Percentiles rank a stretch among this genome's conserved stretches.
phyloP scores from a whole-genome alignment of 2,888 invertebrate species.

The Autographa gamma region DNA sequence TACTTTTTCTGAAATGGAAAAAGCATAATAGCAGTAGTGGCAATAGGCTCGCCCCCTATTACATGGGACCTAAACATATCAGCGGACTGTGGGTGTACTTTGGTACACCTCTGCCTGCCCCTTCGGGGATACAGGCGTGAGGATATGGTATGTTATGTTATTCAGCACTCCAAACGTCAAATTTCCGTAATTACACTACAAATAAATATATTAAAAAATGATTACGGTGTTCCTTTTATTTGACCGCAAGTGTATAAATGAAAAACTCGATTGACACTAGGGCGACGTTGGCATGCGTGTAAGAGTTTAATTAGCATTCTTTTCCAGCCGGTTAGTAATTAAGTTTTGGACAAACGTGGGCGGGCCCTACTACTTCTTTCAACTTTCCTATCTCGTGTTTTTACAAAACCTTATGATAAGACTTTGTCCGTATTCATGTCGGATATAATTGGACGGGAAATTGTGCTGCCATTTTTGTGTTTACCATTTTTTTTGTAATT shows the following conservation, averaged over 20 bases:
- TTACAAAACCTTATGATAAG: constrained; percentile 33
- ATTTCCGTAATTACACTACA: too few species aligned
- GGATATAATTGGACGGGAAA: constrained; percentile 25
- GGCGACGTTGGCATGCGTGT: constrained; percentile 59
- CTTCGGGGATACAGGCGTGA: too few species aligned
- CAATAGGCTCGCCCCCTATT: too few species aligned
- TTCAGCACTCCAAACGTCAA: too few species aligned
- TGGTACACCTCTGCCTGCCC: too few species aligned
- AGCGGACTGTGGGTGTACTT: too few species aligned
- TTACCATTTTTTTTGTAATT: background rate
- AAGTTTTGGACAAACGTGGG: constrained; percentile 55
- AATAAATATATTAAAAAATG: background rate
- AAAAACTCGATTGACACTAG: constrained; percentile 67
- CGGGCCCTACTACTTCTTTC: constrained; percentile 47
- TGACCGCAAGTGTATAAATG: constrained; percentile 47
- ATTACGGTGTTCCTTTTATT: constrained; percentile 6
- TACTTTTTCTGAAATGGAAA: too few species aligned
- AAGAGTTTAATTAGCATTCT: constrained; percentile 65
- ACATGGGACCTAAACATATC: too few species aligned
- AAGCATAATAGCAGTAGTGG: too few species aligned
- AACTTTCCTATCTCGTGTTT: constrained; percentile 45
- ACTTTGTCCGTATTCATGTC: constrained; percentile 28
- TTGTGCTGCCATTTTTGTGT: constrained; percentile 8
- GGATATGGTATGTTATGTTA: too few species aligned
- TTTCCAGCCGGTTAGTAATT: constrained; percentile 60